Conservation (phyloP, 2,888 invertebrate genomes). For the Conops quadrifasciatus region DNA sequence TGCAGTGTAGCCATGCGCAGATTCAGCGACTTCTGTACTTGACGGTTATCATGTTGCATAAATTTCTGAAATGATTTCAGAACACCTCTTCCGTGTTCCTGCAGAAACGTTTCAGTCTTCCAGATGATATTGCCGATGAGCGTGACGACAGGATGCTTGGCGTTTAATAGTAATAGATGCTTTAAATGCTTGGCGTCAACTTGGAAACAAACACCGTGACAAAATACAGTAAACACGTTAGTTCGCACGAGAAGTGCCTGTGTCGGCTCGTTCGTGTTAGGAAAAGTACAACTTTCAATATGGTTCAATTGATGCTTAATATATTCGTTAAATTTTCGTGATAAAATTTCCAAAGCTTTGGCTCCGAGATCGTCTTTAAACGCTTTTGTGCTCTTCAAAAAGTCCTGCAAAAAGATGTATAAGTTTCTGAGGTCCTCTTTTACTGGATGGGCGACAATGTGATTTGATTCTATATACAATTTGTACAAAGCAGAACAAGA, state of each 20-base stretch:
- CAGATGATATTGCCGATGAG: slow-evolving; percentile 83
- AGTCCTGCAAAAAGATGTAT: slow-evolving; percentile 49
- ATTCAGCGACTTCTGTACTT: slow-evolving; percentile 70
- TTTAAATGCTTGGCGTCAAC: slow-evolving; percentile 81
- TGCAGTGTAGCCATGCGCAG: slow-evolving; percentile 70
- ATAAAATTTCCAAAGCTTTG: slow-evolving; percentile 49
- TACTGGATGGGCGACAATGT: too few species aligned
- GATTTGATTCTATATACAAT: neutral
- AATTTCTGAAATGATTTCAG: slow-evolving; percentile 66
- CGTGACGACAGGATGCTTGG: slow-evolving; percentile 82
- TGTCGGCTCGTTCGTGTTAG: slow-evolving; percentile 72
- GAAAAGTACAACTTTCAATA: slow-evolving; percentile 66
- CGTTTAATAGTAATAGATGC: slow-evolving; percentile 77
- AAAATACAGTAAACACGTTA: slow-evolving; percentile 75
- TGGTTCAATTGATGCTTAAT: slow-evolving; percentile 47
- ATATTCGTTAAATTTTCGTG: slow-evolving; percentile 61
- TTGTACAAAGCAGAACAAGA: too few species aligned
- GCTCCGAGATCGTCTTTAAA: slow-evolving; percentile 51
- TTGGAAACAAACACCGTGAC: slow-evolving; percentile 77
- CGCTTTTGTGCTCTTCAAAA: slow-evolving; percentile 51
- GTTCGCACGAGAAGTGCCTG: slow-evolving; percentile 73
- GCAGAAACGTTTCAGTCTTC: slow-evolving; percentile 85
- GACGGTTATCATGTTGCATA: slow-evolving; percentile 60
- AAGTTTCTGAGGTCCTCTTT: too few species aligned
- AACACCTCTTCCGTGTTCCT: slow-evolving; percentile 70